Conservation (phyloP, 2,113 vertebrate genomes). For the Semnornis frantzii region DNA sequence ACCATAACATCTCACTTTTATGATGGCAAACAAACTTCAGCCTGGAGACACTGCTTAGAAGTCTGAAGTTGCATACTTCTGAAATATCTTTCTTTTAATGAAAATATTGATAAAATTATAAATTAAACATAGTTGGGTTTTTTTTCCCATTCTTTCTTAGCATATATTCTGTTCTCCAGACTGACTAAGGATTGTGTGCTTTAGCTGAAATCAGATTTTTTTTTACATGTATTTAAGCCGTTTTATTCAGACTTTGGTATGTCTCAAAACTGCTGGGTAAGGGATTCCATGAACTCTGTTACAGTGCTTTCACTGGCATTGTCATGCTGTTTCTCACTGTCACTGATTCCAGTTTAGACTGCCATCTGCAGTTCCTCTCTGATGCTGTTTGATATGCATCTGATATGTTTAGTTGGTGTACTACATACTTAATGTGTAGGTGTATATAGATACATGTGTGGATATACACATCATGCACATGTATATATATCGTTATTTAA, state of each 20-base stretch:
- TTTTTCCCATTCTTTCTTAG: neutral
- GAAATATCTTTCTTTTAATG: neutral
- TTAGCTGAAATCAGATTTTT: neutral
- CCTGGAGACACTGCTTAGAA: neutral
- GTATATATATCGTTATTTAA: neutral
- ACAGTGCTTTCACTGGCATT: neutral
- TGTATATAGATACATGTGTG: rapidly evolving
- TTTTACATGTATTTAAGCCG: neutral
- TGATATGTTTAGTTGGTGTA: rapidly evolving
- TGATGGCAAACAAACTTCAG: neutral
- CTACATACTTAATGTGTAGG: neutral
- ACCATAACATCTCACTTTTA: neutral
- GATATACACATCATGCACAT: neutral
- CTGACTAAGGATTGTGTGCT: neutral
- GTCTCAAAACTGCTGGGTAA: neutral
- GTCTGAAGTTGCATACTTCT: neutral
- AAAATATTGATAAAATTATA: neutral
- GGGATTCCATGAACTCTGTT: neutral
- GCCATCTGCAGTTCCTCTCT: constrained; percentile 48
- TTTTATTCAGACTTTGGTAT: neutral
- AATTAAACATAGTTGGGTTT: neutral
- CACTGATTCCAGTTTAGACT: neutral
- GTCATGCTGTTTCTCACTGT: neutral
- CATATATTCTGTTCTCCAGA: neutral
- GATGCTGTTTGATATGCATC: neutral